Percentiles rank a stretch among this genome's conserved stretches.
phyloP scores from a whole-genome alignment of 2,113 vertebrate species.

The Rhabdomys dilectus region DNA sequence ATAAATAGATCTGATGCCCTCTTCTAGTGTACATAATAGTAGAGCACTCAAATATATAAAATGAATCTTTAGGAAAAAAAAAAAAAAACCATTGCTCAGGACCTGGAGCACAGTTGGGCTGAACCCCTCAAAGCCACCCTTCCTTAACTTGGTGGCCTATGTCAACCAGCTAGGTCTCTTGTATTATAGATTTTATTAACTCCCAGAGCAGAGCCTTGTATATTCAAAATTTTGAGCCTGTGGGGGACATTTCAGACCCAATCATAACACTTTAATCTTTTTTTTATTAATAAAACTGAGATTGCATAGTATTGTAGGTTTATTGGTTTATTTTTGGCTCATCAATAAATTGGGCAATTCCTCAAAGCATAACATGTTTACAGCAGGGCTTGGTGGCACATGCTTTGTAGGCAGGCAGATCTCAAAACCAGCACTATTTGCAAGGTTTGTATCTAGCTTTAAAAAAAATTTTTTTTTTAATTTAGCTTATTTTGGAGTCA shows the following conservation, averaged over 20 bases:
- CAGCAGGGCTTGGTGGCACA: background rate
- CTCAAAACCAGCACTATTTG: background rate
- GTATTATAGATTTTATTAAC: background rate
- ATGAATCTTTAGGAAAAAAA: too few species aligned
- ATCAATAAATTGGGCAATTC: background rate
- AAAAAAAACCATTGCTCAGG: background rate
- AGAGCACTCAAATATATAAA: too few species aligned
- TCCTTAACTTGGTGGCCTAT: background rate
- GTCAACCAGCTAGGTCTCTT: too few species aligned
- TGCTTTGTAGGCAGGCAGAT: background rate
- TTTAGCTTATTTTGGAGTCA: background rate
- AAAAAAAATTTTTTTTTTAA: too few species aligned
- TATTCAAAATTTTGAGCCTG: background rate
- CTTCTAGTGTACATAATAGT: too few species aligned
- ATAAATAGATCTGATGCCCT: too few species aligned
- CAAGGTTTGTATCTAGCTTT: background rate
- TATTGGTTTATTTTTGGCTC: background rate
- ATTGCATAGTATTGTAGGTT: background rate
- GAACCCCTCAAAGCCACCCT: background rate
- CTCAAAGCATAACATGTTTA: background rate
- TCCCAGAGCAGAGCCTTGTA: background rate
- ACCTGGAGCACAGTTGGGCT: background rate
- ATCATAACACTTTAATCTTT: background rate
- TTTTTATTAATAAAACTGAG: background rate
- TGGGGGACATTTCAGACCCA: background rate